Evolutionary conservation across 1,140 invertebrate genomes (phyloP), one percentile per base, ranked within the genome.

Genomic region (Eubasilissa regina): DNA sequence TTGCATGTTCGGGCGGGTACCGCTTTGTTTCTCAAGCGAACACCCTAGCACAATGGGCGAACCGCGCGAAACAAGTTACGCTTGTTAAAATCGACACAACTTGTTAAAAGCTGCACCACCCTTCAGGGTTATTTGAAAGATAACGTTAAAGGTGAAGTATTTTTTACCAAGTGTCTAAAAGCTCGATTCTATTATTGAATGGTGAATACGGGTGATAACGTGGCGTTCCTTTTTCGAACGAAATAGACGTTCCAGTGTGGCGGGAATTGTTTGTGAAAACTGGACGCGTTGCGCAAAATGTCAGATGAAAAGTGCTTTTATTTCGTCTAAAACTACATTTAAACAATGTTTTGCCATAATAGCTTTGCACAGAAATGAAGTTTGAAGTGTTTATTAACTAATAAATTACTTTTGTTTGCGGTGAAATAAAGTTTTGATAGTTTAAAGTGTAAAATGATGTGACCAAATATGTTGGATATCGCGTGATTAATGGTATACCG

Each of bases 261-360:
- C 47, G 47, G 44, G 66, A 70, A 70, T 47, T 15, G 15, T 70
- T 70, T 48, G 66, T 15, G 44, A 70, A 70, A 70, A 70, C 44
- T 70, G 66, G 66, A 47, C 66, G 66, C 21, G 66, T 70, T 48
- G 10, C 47, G 45, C 12, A 25, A 51, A 48, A 70, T 70, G 66
- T 48, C 66, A 48, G 66, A 48, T 19, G 43, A 70, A 70, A 19
- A 17, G 12, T 21, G 43, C 17, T 62, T 56, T 56, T 56, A 56
- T 56, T 56, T 56, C 12, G 53, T 56, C 15, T 56, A 56, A 56
- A 56, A 56, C 53, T 56, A 56, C 15, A 15, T 56, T 56, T 56
- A 56, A 56, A 56, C 19, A 19, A 17, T 56, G 53, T 56, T 56
- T 56, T 17, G 1, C 15, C 8, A 19, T 19, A 12, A 19, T 56